Evolutionary conservation across 2,113 vertebrate genomes (phyloP).

Genomic region (Osmerus mordax): DNA sequence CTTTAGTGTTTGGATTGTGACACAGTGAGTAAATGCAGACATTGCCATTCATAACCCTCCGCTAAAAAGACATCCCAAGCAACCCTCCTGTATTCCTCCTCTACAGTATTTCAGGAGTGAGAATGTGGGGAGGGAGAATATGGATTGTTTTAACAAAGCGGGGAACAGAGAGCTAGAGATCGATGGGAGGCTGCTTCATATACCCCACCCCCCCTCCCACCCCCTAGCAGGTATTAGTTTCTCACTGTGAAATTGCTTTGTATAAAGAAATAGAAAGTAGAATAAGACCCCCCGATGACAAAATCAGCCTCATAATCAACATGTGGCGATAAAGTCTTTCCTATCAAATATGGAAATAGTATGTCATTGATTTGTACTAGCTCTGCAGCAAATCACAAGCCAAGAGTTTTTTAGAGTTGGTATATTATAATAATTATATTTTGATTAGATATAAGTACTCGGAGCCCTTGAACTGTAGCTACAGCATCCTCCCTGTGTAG

Average conservation of each 20-base stretch:
- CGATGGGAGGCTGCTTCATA: not conserved
- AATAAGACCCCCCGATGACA: not conserved
- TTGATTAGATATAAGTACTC: no score
- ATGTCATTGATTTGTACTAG: not conserved
- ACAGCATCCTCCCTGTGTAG: no score
- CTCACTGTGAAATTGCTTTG: not conserved
- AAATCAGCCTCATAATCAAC: not conserved
- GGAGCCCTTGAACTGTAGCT: no score
- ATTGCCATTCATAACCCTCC: not conserved
- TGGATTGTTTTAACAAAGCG: constrained; percentile 6
- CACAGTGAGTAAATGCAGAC: no score
- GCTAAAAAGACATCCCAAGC: not conserved
- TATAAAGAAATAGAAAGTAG: not conserved
- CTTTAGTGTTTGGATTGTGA: not conserved
- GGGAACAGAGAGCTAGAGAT: not conserved
- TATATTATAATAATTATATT: no score
- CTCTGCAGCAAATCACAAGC: not conserved
- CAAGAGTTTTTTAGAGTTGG: not conserved
- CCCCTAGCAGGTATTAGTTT: constrained; percentile 11
- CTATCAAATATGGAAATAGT: no score
- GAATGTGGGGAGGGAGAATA: not conserved
- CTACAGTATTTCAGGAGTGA: not conserved
- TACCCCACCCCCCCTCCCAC: not conserved
- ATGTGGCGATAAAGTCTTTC: no score
- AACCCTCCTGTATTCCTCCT: not conserved